phyloP scores from a whole-genome alignment of 2,797 vertebrate species.

The Tapirus indicus region DNA sequence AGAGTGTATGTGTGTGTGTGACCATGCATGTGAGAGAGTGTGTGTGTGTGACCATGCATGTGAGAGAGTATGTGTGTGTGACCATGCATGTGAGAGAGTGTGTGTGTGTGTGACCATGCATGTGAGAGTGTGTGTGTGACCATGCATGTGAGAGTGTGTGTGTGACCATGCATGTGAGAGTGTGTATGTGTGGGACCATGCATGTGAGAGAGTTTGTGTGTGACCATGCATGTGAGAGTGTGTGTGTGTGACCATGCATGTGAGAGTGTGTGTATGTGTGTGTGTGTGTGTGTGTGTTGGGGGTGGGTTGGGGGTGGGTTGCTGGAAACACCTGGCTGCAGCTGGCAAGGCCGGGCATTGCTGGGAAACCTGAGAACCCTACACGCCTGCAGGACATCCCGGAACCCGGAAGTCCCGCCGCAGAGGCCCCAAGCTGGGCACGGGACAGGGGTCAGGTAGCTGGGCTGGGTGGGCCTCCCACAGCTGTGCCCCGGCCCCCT shows the following conservation, averaged over 20 bases:
- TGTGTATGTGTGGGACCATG: no score
- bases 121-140: background rate
- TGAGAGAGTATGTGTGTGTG: background rate
- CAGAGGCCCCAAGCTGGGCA: background rate
- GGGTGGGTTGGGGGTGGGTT: background rate
- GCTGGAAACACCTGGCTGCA: slow-evolving; percentile 37
- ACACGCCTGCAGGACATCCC: background rate
- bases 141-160: no score
- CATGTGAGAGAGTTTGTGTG: no score
- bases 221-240: background rate
- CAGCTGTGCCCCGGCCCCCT: background rate
- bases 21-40: no score
- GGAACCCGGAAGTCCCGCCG: background rate
- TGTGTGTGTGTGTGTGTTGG: no score
- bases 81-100: no score
- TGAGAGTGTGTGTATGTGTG: background rate
- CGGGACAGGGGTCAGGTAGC: background rate
- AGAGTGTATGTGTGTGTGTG: no score
- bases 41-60: no score
- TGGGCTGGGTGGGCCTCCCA: fast-evolving
- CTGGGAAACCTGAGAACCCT: background rate
- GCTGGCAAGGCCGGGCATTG: background rate
- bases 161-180: background rate
- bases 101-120: no score
- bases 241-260: no score